Base-by-base conservation (phyloP, 2,797 vertebrate genomes). In the Eulemur mongoz region DNA sequence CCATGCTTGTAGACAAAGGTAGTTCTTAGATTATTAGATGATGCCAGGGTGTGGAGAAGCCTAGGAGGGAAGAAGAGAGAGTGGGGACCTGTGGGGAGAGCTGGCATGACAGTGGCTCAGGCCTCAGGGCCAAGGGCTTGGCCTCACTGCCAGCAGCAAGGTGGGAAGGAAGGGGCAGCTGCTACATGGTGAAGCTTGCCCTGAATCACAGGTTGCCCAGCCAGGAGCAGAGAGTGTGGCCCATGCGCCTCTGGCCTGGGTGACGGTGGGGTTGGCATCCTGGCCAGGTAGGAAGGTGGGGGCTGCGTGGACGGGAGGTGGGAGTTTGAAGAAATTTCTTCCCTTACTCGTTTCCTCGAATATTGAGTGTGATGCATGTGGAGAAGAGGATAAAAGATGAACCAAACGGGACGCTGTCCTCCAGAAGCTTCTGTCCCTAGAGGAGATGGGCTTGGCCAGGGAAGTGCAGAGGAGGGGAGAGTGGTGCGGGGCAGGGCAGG, bases 291-390 rank as follows among this genome's bases (percentile, higher is more conserved):
- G 35, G n/a, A 75, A 40, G 4, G 35, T 4, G 45, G 23, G 20
- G 10, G 22, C n/a, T 11, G 10, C 1, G 5, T 3, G 18, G 69
- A 69, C 5, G 35, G 18, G 0, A 63, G 25, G 4, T 7, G 14
- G 40, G 4, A 9, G 10, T 12, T 11, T 40, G 45, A 43, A 57
- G 83, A 43, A 25, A 4, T 35, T 7, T 22, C 14, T 38, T 61
- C 18, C 7, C 52, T n/a, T n/a, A 3, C 4, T 63, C 7, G 1
- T 27, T n/a, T 12, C 9, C 12, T 35, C 10, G 25, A 0, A 9
- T 7, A 7, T 2, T 10, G 10, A 38, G 1, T 15, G 25, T 18
- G 48, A 17, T 12, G 12, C 9, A 13, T 13, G 8, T 9, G 48
- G 52, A 22, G 54, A 23, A 43, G 30, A 57, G 59, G 57, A 7